Base-by-base conservation (phyloP, 2,888 invertebrate species). In the Iselma pallidipennis region DNA sequence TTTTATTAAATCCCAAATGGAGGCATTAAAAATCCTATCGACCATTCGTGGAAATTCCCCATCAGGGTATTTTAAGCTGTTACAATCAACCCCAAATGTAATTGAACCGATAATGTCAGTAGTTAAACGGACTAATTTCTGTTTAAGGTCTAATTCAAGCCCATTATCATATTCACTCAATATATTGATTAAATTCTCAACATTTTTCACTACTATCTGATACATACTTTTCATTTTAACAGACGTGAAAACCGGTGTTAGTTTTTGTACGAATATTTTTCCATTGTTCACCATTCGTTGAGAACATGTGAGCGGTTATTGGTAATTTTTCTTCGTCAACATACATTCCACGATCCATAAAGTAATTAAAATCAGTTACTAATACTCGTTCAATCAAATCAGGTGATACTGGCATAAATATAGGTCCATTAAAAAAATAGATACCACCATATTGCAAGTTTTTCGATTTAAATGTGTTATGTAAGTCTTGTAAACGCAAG, bases 361-460 rank as follows among this genome's bases (percentile, higher is more conserved):
- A 63, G 45, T 63, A 29, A 1, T 59, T 56, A 48, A 63, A 63
- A 55, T 63, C 63, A 3, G 55, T 59, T 4, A 56, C 37, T 14
- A 63, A 21, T 5, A 63, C 49, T 9, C 25, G 19, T 29, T 63
- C 57, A 10, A 63, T 51, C 1, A 63, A 12, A 21, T 60, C 63
- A 1, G 57, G 37, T 26, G 56, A 42, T 7, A 60, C 33, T n/a
- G 63, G 63, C 1, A 63, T 10, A n/a, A 51, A 63, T 2, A 57
- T 54, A 5, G 63, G 63, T 2, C 63, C 59, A 21, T 63, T 59
- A 37, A 57, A 63, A 23, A 57, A 63, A 51, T 63, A 63, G 4
- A 63, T 23, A 7, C 63, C 63, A 3, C 42, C 63, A 51, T 57
- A 53, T 45, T 42, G 49, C 25, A 31, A 7, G 2, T 57, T 59